Percentiles rank a stretch among this genome's conserved stretches.
These are phyloP conservation scores for Rhagophthalmus giganteus DNA, from an alignment of 2,888 invertebrate species.

Conservation along the genomic window DNA sequence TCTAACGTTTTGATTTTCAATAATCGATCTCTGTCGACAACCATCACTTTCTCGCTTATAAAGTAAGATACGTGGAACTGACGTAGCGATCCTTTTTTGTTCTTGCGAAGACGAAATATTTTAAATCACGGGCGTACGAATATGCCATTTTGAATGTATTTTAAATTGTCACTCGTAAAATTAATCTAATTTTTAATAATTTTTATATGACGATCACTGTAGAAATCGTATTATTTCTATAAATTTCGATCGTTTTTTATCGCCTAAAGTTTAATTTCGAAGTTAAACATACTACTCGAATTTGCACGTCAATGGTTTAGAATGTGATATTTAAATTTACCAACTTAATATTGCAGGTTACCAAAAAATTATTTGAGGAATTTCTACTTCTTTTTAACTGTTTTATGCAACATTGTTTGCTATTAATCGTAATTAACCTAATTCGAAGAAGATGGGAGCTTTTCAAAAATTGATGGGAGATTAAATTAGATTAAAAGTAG, in stretches of 20 bases:
- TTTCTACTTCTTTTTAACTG: neutral
- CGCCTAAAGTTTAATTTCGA: neutral
- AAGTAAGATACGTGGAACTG: neutral
- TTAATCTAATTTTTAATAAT: too few species aligned
- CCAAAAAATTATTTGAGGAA: too few species aligned
- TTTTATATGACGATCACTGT: too few species aligned
- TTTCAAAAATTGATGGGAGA: too few species aligned
- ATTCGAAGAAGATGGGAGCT: neutral
- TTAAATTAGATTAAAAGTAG: neutral
- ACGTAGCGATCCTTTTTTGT: slow-evolving; percentile 33
- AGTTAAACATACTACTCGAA: neutral
- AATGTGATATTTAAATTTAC: slow-evolving; percentile 35
- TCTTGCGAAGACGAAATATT: slow-evolving; percentile 39
- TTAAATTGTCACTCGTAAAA: neutral
- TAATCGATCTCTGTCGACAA: neutral
- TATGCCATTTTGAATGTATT: neutral
- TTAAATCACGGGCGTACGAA: slow-evolving; percentile 37
- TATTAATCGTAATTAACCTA: neutral
- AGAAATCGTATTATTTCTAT: too few species aligned
- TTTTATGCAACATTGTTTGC: neutral
- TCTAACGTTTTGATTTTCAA: slow-evolving; percentile 17
- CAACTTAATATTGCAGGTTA: too few species aligned
- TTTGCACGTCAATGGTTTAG: slow-evolving; percentile 35
- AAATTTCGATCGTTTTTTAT: neutral
- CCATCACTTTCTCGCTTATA: neutral